Base-by-base conservation (phyloP, 1,140 invertebrate species). In the Brachionus koreanus region DNA sequence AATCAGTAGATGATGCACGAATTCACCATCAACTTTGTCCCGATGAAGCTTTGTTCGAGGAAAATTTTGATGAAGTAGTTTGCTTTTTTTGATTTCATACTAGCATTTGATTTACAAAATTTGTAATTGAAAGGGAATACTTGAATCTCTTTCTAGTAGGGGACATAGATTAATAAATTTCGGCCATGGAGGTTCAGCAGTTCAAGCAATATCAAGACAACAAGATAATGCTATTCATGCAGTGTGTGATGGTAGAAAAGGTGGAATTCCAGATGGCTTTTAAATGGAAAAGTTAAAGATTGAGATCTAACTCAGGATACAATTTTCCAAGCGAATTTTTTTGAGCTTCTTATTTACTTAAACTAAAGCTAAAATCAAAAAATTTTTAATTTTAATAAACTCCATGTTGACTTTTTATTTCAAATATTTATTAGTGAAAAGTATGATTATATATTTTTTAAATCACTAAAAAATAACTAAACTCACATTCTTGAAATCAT, bases 11-110 rank as follows among this genome's bases (percentile, higher is more conserved):
- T 88, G 91, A 91, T 0, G 91, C 93, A 0, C 91, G 96, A 82
- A 90, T 98, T 77, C 96, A 99, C 87, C 94, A 98, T 89, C 97
- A 99, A 86, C 89, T 98, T 2, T 90, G 92, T 84, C 97, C 97
- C 0, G 94, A 96, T 91, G 84, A 90, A 39, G 85, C 95, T 0
- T 85, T 89, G 61, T 95, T 95, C 86, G 96, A 98, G 89, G 91
- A 91, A 83, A 93, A 91, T 43, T 91, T 94, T 83, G 89, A 91
- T 72, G 85, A 91, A 87, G 93, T 93, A 52, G 29, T 23, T 52
- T 77, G 2, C 25, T 23, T 25, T 37, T 13, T 35, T 61, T 4
- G 7, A 43, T 9, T 23, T 42, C 7, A 42, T 29, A 39, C n/a
- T n/a, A 61, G 16, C 23, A 13, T 16, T 39, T 42, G 3, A 29